Evolutionary conservation across 2,888 invertebrate genomes (phyloP), one percentile per base, ranked within the genome.

Genomic region (Heteromurus nitidus): DNA sequence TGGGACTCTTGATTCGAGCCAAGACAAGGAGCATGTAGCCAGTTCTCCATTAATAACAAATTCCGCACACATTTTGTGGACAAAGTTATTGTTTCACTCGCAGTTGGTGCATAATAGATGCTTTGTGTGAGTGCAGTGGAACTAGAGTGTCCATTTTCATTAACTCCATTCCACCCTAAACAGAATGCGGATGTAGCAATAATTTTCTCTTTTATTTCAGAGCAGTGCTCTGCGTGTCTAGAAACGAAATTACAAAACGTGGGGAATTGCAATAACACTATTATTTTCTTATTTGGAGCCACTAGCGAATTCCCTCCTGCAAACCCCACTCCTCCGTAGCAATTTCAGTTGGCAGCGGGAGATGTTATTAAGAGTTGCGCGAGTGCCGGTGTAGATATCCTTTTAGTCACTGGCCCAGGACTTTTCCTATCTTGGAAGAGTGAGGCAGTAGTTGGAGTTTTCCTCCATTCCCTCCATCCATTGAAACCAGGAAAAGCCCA

Each of bases 361-460:
- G 42, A 73, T 50, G 62, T 62, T 73, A 62, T 31, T 73, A 73
- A 30, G 62, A 44, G n/a, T 64, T 44, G n/a, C n/a, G n/a, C n/a
- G 44, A 62, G 47, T 47, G 1, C 65, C n/a, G 42, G n/a, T n/a
- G n/a, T n/a, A n/a, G n/a, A n/a, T n/a, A n/a, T n/a, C n/a, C n/a
- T n/a, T 24, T 13, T 13, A 18, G 20, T 42, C 24, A 74, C 64
- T 53, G 74, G 74, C 65, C 74, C 74, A 74, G 74, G 74, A 74
- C 74, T 74, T 74, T 62, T 65, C 55, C 55, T 30, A 36, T 53
- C 74, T 42, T 53, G 53, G 24, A 64, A 64, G n/a, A n/a, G 36
- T 58, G 31, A 42, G 50, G 36, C 18, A 60, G 47, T n/a, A 28
- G 18, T n/a, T 64, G 16, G 7, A n/a, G n/a, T n/a, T n/a, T 20